Percentiles rank a stretch among this genome's conserved stretches.
Conservation (phyloP, 1,140 invertebrate species). For the Diorhabda sublineata region DNA sequence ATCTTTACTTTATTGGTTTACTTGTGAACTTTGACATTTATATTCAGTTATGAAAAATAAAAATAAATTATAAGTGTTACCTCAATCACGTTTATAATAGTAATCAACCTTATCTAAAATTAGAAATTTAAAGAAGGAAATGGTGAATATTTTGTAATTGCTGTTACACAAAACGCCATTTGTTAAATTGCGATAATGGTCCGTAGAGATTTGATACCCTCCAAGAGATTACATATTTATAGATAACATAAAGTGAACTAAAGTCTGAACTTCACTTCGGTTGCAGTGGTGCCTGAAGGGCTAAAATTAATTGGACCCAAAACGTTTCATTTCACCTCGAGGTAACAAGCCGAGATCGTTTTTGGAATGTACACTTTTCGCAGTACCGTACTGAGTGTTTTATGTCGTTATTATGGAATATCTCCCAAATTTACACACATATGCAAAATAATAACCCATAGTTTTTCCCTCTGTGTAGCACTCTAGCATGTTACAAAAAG, state of each 20-base stretch:
- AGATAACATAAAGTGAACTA: slow-evolving; percentile 42
- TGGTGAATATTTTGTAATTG: slow-evolving; percentile 15
- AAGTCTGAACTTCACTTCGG: slow-evolving; percentile 34
- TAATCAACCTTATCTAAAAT: slow-evolving; percentile 23
- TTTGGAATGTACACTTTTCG: slow-evolving; percentile 22
- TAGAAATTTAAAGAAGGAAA: slow-evolving; percentile 23
- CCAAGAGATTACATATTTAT: slow-evolving; percentile 42
- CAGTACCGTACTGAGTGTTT: background rate
- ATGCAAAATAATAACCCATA: too few species aligned
- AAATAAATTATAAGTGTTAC: background rate
- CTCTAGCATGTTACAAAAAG: too few species aligned
- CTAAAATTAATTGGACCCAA: slow-evolving; percentile 36
- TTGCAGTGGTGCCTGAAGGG: slow-evolving; percentile 33
- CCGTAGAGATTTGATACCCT: slow-evolving; percentile 44
- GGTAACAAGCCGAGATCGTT: slow-evolving; percentile 27
- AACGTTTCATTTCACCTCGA: slow-evolving; percentile 39
- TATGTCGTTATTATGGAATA: too few species aligned
- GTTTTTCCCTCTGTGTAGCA: too few species aligned
- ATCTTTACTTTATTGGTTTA: too few species aligned
- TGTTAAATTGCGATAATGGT: slow-evolving; percentile 45
- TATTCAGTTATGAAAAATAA: too few species aligned
- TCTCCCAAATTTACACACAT: too few species aligned
- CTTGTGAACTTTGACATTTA: too few species aligned
- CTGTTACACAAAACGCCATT: slow-evolving; percentile 30
- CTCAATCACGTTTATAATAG: background rate